These are phyloP conservation scores for Cheilosia variabilis DNA, from an alignment of 2,888 invertebrate species.

Conservation along the genomic window DNA sequence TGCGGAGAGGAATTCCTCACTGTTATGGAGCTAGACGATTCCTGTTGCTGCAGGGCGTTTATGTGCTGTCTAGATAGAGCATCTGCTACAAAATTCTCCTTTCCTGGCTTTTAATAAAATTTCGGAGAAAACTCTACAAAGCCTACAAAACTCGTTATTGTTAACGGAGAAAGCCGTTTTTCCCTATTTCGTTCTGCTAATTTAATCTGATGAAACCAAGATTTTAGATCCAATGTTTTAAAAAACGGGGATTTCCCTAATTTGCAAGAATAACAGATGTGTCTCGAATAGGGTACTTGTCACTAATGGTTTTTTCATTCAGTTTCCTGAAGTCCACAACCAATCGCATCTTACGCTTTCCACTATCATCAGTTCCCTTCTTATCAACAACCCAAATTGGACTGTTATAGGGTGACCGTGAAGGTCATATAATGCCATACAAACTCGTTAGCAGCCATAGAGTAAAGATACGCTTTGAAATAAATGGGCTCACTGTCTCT, in stretches of 20 bases:
- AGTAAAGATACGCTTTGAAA: slow-evolving; percentile 45
- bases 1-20: not conserved
- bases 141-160: slow-evolving; percentile 22
- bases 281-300: slow-evolving; percentile 32
- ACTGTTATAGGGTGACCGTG: slow-evolving; percentile 36
- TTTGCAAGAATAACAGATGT: slow-evolving; percentile 17
- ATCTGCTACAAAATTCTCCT: too few relatives aligned
- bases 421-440: slow-evolving; percentile 33
- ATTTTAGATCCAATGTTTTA: slow-evolving; percentile 9
- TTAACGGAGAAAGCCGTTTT: slow-evolving; percentile 31
- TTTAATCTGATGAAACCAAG: slow-evolving; percentile 27
- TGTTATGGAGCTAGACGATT: too few relatives aligned
- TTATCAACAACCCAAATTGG: slow-evolving; percentile 46
- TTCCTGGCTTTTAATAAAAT: not conserved
- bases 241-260: slow-evolving; percentile 11
- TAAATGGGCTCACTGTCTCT: slow-evolving; percentile 50
- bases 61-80: too few relatives aligned
- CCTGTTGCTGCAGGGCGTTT: too few relatives aligned
- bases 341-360: slow-evolving; percentile 45
- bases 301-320: slow-evolving; percentile 23
- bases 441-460: slow-evolving; percentile 26
- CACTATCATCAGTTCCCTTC: slow-evolving; percentile 30
- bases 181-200: slow-evolving; percentile 13
- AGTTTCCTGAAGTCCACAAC: slow-evolving; percentile 48
- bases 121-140: slow-evolving; percentile 29